Base-by-base conservation (phyloP, 2,113 vertebrate genomes). In the Chelonoidis abingdonii region DNA sequence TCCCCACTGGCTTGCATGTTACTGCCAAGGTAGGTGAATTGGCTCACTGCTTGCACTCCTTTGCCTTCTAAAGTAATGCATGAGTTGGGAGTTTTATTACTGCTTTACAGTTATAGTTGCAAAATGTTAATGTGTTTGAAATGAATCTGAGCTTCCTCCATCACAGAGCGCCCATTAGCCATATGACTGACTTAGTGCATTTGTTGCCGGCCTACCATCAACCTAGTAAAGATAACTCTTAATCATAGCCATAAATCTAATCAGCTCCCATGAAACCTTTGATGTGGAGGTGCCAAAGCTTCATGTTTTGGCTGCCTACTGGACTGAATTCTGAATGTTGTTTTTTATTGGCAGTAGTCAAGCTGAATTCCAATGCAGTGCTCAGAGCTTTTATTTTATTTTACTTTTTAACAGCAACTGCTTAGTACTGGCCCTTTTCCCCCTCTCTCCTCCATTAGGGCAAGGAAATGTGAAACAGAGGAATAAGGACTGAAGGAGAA, bases 131-230 rank as follows among this genome's bases (percentile, higher is more conserved):
- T 83, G 83, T 38, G 41, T 88, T 95, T 89, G 94, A 96, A 97
- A 96, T 95, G 92, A 97, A 98, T 92, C 97, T 95, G 59, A 59
- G 80, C 78, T 93, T 72, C 78, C 89, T 91, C 89, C 93, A 81
- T 93, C 94, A 86, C 0, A 12, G 93, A 93, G 76, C 53, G 86
- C 84, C 83, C 44, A 83, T 94, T 88, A 96, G 89, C 91, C 87
- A 84, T 59, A 72, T 88, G 93, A 94, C 69, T 85, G 90, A 96
- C 90, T 83, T 85, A 82, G 57, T 52, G 87, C 59, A 87, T 89
- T 86, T 89, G 89, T 84, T 78, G 95, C 86, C 88, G 88, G 87
- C 7, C 57, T 52, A 85, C 85, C 93, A 84, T 16, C 3, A 1
- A 96, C 91, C 57, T 65, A 22, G 79, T 96, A 81, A 93, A 97